Conservation (phyloP, 2,113 vertebrate genomes). For the Melanerpes formicivorus region DNA sequence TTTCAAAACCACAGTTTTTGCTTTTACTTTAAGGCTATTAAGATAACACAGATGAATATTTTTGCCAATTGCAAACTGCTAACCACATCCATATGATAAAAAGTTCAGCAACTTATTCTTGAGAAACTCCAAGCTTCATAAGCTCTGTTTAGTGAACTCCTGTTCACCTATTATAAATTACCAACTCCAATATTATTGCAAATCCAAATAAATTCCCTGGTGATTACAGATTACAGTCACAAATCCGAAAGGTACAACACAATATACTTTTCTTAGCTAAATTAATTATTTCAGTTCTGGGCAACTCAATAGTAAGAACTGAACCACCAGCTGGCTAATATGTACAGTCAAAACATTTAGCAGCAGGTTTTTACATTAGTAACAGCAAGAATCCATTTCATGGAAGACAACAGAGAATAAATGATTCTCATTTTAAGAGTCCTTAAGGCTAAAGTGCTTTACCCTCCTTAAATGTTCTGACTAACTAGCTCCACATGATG, state of each 20-base stretch:
- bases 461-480: slow-evolving; percentile 76
- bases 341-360: slow-evolving; percentile 78
- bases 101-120: slow-evolving; percentile 55
- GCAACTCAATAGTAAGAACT: slow-evolving; percentile 75
- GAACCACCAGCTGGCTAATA: slow-evolving; percentile 82
- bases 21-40: slow-evolving; percentile 38
- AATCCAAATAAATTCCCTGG: slow-evolving; percentile 73
- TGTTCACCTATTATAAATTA: slow-evolving; percentile 67
- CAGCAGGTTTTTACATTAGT: slow-evolving; percentile 82
- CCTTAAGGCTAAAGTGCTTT: slow-evolving; percentile 79
- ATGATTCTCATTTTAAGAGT: slow-evolving; percentile 75
- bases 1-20: slow-evolving; percentile 1
- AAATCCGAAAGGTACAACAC: slow-evolving; percentile 70
- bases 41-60: neutral
- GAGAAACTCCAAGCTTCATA: slow-evolving; percentile 33
- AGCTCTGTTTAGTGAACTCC: slow-evolving; percentile 44
- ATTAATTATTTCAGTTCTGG: slow-evolving; percentile 81
- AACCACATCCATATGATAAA: neutral
- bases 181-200: slow-evolving; percentile 71
- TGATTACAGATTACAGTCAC: slow-evolving; percentile 76
- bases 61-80: slow-evolving; percentile 47
- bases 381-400: slow-evolving; percentile 82
- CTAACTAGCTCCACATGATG: slow-evolving; percentile 76
- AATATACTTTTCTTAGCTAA: slow-evolving; percentile 73
- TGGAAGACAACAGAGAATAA: slow-evolving; percentile 75